These are phyloP conservation scores for Euura saliciscinereae DNA, from an alignment of 1,140 invertebrate genomes.

Conservation along the genomic window DNA sequence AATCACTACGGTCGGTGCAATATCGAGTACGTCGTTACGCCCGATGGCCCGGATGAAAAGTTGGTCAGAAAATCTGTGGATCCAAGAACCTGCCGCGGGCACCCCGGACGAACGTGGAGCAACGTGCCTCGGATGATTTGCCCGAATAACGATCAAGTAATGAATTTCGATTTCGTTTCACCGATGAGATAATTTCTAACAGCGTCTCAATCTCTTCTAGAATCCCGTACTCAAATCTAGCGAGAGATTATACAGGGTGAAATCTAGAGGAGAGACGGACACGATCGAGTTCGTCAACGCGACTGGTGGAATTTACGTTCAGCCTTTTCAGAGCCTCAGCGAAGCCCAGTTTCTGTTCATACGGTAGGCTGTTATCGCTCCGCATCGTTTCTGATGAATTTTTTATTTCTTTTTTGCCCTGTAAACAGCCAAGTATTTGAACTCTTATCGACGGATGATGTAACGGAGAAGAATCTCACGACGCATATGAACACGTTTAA, in stretches of 20 bases:
- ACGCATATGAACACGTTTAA: constrained; percentile 25
- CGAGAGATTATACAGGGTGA: constrained; percentile 48
- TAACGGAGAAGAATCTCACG: constrained; percentile 32
- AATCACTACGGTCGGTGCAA: constrained; percentile 56
- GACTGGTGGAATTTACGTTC: constrained; percentile 52
- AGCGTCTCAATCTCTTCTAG: constrained; percentile 28
- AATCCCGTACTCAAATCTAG: constrained; percentile 52
- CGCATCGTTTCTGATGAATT: not conserved
- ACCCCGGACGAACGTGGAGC: constrained; percentile 45
- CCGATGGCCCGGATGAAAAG: constrained; percentile 38
- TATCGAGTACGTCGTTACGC: constrained; percentile 49
- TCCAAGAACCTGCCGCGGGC: constrained; percentile 47
- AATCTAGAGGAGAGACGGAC: constrained; percentile 28
- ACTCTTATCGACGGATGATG: constrained; percentile 34
- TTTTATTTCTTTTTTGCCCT: constrained; percentile 7
- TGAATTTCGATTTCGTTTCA: not conserved
- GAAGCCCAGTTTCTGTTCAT: constrained; percentile 53
- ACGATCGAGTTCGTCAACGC: constrained; percentile 47
- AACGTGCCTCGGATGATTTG: constrained; percentile 53
- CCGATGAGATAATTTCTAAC: constrained; percentile 14
- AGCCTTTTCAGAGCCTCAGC: constrained; percentile 54
- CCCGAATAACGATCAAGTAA: constrained; percentile 48
- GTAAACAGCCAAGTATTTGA: constrained; percentile 36
- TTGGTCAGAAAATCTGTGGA: constrained; percentile 52
- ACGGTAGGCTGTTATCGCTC: constrained; percentile 29